These are phyloP conservation scores for Sebastes reedi DNA, from an alignment of 2,797 vertebrate genomes.

Conservation along the genomic window DNA sequence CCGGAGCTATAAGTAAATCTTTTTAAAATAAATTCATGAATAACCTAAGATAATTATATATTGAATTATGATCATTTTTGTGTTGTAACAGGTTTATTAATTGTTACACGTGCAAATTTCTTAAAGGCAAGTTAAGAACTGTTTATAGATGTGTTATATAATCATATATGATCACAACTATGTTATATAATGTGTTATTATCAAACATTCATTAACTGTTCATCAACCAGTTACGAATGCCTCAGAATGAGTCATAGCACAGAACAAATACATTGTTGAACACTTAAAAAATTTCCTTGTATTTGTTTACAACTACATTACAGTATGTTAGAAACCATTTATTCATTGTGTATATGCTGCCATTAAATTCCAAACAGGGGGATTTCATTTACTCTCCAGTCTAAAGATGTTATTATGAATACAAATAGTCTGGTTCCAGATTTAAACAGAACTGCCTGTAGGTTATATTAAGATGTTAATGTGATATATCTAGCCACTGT, in stretches of 20 bases:
- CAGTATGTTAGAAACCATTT: background rate
- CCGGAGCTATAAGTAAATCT: background rate
- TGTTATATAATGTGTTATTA: background rate
- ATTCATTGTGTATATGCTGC: background rate
- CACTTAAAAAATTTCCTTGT: background rate
- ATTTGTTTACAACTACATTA: slow-evolving; percentile 11
- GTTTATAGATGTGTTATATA: background rate
- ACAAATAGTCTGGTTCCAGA: slow-evolving; percentile 27
- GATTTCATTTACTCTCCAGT: background rate
- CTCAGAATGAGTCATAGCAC: background rate
- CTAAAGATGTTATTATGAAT: slow-evolving; percentile 21
- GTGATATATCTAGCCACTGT: slow-evolving; percentile 30
- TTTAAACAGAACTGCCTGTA: slow-evolving; percentile 12
- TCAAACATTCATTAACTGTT: background rate
- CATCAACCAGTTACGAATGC: background rate
- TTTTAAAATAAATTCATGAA: background rate
- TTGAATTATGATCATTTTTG: background rate
- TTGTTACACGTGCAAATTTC: background rate
- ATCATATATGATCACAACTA: background rate
- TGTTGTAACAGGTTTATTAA: background rate
- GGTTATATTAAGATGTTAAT: slow-evolving; percentile 48
- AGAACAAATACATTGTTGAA: background rate
- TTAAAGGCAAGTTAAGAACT: background rate
- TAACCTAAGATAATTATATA: background rate
- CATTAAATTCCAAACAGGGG: background rate